Base-by-base conservation (phyloP, 2,888 invertebrate genomes). In the Labia minor region DNA sequence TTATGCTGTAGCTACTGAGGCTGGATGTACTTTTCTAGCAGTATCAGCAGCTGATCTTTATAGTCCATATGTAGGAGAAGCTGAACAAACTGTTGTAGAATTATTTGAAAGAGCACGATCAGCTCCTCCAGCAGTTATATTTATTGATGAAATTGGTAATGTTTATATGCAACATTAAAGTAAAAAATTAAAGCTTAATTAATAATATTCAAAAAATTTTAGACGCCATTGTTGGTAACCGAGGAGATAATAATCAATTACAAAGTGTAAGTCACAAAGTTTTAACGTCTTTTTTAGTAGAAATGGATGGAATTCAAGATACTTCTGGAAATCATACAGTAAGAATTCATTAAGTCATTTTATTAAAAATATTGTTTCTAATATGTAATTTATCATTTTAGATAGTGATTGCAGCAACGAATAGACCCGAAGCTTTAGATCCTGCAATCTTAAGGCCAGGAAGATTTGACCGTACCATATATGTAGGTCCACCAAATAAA, bases 11-110 rank as follows among this genome's bases (percentile, higher is more conserved):
- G 84, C 85, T 11, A 78, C 78, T 26, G 78, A 81, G 37, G 77
- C 80, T 4, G 76, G 79, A 68, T 79, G 80, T 74, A 82, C 82
- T 26, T 83, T 85, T 68, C 77, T 85, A 63, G 76, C 82, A 8
- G 79, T 82, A 19, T 82, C 83, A 65, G 82, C 83, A 33, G 85
- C 86, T 0, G 83, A 85, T 74, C 78, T 86, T 3, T 86, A 83
- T 72, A 85, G 86, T 0, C 84, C 85, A 0, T 86, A 80, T 73
- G 83, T 86, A 10, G 86, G 86, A 4, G 84, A 85, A 73, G 83
- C 85, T 0, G 86, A 86, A 74, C 80, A 81, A 72, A 81, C 81
- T 67, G 78, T 86, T 19, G 73, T 79, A 0, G 80, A 83, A 74
- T 78, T 85, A 4, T 86, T 86, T 69, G 79, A 82, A 68, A 79